Evolutionary conservation across 2,888 invertebrate species (phyloP), one percentile per base, ranked within the genome.

Genomic region (Camptogramma bilineatum): DNA sequence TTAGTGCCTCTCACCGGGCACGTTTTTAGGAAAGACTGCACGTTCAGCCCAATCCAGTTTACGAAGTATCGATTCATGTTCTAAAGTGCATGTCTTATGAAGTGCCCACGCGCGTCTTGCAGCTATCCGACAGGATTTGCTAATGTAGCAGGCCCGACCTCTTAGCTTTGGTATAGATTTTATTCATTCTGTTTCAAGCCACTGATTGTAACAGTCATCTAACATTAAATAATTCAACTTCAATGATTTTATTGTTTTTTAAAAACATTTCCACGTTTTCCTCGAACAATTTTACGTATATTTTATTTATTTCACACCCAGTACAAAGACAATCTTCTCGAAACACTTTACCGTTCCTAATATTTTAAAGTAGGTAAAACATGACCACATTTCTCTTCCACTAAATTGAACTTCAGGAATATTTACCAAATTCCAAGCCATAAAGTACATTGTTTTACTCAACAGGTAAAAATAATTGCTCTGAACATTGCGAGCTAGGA

Each of bases 391-490:
- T 77, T 77, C 64, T 64, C 62, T 80, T 82, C 76, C 80, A 75
- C 75, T 78, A 79, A 77, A 82, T 80, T 81, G 77, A 78, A 69
- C 75, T 66, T 68, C 70, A 66, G 52, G 55, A 66, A 82, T 81
- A 82, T 81, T 81, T 78, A 81, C 78, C 75, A 75, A 82, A 84
- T 83, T 84, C 80, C 78, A 68, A 70, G 74, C 76, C 71, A 77
- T 82, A 78, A 83, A 79, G 71, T 77, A 74, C 77, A 78, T 78
- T 81, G 77, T 79, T 52, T 66, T 73, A 77, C 72, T 83, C 85
- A 85, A 85, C 85, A 85, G 84, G 85, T 85, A 82, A 85, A 84
- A 83, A 83, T 84, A 80, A 84, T 81, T 77, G 76, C 74, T 73
- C 17, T n/a, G 42, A 76, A 72, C 74, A 72, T 72, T 68, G 66